Percentiles rank a stretch among this genome's conserved stretches.
These are phyloP conservation scores for Oreochromis spilurus DNA, from an alignment of 2,113 vertebrate genomes.

Conservation along the genomic window DNA sequence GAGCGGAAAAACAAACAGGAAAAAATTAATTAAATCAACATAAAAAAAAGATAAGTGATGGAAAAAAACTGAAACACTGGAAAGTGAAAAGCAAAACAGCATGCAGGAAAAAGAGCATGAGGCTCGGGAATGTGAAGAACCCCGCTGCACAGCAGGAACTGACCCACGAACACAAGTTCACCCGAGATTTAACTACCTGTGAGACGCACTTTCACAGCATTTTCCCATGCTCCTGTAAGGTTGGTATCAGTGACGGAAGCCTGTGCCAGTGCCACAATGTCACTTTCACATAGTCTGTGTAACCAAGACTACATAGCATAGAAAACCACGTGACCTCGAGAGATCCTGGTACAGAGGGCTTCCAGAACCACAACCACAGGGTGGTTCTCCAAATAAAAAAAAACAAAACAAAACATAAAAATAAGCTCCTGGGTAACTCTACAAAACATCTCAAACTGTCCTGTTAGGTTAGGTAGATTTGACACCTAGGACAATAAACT, in stretches of 20 bases:
- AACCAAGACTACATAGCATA: neutral
- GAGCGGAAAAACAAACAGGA: neutral
- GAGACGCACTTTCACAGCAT: neutral
- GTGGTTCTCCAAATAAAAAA: neutral
- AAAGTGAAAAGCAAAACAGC: neutral
- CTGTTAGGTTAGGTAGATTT: neutral
- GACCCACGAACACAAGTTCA: conserved; percentile 14
- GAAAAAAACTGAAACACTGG: neutral
- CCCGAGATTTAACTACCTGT: neutral
- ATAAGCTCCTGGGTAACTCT: neutral
- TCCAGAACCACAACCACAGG: neutral
- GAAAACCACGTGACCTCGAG: neutral
- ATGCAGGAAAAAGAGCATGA: neutral
- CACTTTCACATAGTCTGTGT: neutral
- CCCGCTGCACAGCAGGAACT: neutral
- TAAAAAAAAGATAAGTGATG: neutral
- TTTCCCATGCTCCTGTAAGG: neutral
- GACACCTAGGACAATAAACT: neutral
- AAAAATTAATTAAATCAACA: neutral
- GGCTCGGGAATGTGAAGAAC: conserved; percentile 3
- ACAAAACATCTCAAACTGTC: neutral
- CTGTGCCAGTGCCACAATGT: neutral
- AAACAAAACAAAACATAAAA: neutral
- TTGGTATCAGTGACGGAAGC: neutral
- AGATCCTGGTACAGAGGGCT: neutral